phyloP scores from a whole-genome alignment of 2,888 invertebrate species.

The Cerastis rubricosa region DNA sequence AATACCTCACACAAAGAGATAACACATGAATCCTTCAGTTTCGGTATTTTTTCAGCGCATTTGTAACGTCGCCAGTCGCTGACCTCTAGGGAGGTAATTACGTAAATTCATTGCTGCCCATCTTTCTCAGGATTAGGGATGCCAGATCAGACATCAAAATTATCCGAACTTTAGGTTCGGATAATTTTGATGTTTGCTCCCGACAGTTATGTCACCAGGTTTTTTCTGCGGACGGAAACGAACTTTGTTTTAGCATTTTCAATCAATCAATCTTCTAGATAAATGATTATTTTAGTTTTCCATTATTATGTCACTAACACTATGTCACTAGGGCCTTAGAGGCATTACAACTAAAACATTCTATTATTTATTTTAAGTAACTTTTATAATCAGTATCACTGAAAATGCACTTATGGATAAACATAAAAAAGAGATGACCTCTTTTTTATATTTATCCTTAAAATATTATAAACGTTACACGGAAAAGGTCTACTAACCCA shows the following conservation, averaged over 20 bases:
- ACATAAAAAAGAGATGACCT: slow-evolving; percentile 3
- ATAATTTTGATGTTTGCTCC: neutral
- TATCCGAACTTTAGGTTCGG: no score
- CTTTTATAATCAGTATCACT: neutral
- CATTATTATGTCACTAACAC: neutral
- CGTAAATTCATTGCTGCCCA: slow-evolving; percentile 57
- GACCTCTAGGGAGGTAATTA: slow-evolving; percentile 54
- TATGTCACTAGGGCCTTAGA: neutral
- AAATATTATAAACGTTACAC: slow-evolving; percentile 15
- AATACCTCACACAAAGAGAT: slow-evolving; percentile 34
- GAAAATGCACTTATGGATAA: neutral
- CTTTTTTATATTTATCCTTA: no score
- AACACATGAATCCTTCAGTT: slow-evolving; percentile 44
- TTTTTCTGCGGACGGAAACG: neutral
- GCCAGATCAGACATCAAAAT: neutral
- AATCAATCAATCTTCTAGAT: neutral
- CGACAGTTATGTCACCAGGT: neutral
- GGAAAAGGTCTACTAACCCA: neutral
- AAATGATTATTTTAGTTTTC: neutral
- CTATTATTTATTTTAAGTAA: neutral
- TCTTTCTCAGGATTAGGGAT: slow-evolving; percentile 44
- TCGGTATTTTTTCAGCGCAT: slow-evolving; percentile 53
- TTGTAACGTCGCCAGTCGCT: slow-evolving; percentile 40
- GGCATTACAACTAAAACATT: neutral
- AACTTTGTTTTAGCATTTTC: neutral